phyloP scores from a whole-genome alignment of 2,888 invertebrate genomes.

The Eurytoma adleriae region DNA sequence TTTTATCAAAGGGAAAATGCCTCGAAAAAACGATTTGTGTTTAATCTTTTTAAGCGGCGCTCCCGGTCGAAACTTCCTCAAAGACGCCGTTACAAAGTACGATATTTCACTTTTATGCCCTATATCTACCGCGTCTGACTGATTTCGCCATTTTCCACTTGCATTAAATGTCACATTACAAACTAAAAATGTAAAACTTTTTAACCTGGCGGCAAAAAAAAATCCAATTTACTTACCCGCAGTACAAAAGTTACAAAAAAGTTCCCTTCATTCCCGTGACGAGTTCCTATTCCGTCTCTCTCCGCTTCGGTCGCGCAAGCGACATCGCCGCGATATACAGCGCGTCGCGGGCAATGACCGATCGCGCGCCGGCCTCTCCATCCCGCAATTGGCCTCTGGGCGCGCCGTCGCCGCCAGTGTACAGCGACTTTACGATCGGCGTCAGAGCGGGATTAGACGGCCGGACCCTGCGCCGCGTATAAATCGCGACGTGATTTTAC shows the following conservation, averaged over 20 bases:
- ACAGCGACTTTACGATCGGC: constrained; percentile 38
- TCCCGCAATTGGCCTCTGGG: not conserved
- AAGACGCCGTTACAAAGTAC: not conserved
- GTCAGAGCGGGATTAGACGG: constrained; percentile 35
- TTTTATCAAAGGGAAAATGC: not conserved
- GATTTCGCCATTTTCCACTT: no score
- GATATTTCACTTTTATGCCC: not conserved
- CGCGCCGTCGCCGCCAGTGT: not conserved
- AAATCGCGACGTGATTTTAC: constrained; percentile 61
- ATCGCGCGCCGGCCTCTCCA: not conserved
- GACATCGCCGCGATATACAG: not conserved
- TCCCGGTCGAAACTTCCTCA: not conserved
- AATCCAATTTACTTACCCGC: no score
- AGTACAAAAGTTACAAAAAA: no score
- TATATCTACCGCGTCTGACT: no score
- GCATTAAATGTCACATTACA: no score
- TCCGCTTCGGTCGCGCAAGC: no score
- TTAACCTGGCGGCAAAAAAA: no score
- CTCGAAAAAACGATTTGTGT: not conserved
- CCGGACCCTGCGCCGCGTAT: constrained; percentile 31
- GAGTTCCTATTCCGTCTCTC: no score
- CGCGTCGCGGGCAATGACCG: constrained; percentile 15
- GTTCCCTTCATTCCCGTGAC: no score
- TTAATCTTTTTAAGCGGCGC: not conserved
- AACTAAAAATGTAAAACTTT: no score